Conservation (phyloP, 2,113 vertebrate genomes). For the Morone saxatilis region DNA sequence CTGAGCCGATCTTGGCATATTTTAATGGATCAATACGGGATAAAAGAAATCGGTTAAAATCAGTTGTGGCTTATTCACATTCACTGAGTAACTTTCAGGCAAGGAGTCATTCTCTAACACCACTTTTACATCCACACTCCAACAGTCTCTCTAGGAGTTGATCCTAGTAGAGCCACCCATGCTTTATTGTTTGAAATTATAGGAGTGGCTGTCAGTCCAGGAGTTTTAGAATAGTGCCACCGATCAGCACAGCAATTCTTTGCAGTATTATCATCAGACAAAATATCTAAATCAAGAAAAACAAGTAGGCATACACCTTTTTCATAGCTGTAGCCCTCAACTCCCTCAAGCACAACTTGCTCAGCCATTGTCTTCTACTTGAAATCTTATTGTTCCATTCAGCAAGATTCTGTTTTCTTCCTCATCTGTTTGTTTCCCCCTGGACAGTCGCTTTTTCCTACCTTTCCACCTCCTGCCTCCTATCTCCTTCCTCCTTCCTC, state of each 20-base stretch:
- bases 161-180: neutral
- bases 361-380: slow-evolving; percentile 43
- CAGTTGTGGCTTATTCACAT: too few species aligned
- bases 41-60: too few species aligned
- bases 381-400: slow-evolving; percentile 60
- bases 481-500: slow-evolving; percentile 46
- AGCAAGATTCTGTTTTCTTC: slow-evolving; percentile 82
- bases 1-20: too few species aligned
- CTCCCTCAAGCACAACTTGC: slow-evolving; percentile 42
- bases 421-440: slow-evolving; percentile 87
- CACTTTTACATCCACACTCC: too few species aligned
- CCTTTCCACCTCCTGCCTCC: slow-evolving; percentile 42
- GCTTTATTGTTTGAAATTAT: neutral
- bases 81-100: too few species aligned
- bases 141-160: neutral
- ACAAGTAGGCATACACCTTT: neutral
- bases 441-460: slow-evolving; percentile 64
- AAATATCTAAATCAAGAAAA: slow-evolving; percentile 11
- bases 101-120: too few species aligned
- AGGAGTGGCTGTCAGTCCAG: neutral
- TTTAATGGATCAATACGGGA: too few species aligned
- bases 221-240: neutral
- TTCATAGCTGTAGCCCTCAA: slow-evolving; percentile 38
- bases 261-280: neutral
- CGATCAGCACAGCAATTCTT: neutral